Conservation (phyloP, 2,888 invertebrate genomes). For the Euspilapteryx auroguttella region DNA sequence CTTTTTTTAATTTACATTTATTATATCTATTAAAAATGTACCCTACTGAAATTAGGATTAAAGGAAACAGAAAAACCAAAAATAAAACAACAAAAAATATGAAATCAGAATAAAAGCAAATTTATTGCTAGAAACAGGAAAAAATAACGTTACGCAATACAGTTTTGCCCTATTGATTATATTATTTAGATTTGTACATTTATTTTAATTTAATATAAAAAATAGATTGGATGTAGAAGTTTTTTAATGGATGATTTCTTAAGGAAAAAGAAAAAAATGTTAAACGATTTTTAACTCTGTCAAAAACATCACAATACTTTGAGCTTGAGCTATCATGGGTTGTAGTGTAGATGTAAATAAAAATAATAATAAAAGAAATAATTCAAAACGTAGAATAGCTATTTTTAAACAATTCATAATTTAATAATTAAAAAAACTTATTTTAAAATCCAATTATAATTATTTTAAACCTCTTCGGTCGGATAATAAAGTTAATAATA, state of each 20-base stretch:
- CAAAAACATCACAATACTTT: constrained; percentile 33
- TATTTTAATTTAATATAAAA: constrained; percentile 1
- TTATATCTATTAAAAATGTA: constrained; percentile 14
- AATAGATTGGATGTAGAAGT: no score
- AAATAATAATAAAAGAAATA: constrained; percentile 1
- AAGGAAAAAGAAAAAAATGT: constrained; percentile 19
- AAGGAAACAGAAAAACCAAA: constrained; percentile 20
- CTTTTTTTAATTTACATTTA: constrained; percentile 41
- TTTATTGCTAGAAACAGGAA: constrained; percentile 55
- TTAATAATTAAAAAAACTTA: constrained; percentile 53
- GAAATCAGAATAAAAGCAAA: constrained; percentile 54
- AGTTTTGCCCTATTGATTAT: constrained; percentile 29
- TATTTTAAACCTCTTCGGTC: constrained; percentile 57
- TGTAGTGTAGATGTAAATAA: no score
- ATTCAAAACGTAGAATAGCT: constrained; percentile 35
- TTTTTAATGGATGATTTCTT: not conserved
- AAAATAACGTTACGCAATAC: constrained; percentile 55
- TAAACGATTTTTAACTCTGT: constrained; percentile 29
- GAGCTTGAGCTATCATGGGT: no score
- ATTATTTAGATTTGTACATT: constrained; percentile 45
- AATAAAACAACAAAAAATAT: constrained; percentile 28
- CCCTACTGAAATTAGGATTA: constrained; percentile 10
- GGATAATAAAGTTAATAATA: constrained; percentile 53
- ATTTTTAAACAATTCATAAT: constrained; percentile 54
- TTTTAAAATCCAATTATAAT: constrained; percentile 50